These are phyloP conservation scores for Mesorhabditis spiculigera DNA, from an alignment of 2,888 invertebrate species.

Conservation along the genomic window DNA sequence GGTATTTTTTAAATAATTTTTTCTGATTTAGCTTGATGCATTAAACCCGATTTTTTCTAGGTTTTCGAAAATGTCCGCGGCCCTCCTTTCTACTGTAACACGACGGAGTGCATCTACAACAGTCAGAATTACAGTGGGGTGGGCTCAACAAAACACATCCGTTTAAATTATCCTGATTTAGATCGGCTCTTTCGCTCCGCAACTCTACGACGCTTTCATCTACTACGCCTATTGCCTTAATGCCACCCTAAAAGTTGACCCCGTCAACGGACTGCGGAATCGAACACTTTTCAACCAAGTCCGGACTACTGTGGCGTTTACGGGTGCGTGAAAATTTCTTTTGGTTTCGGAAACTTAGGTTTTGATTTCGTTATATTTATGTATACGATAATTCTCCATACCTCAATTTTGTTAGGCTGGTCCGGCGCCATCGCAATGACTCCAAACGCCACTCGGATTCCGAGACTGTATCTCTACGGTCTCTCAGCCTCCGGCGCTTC, in stretches of 20 bases:
- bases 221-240: constrained; percentile 26
- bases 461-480: not conserved
- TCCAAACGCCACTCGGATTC: not conserved
- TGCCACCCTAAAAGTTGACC: constrained; percentile 13
- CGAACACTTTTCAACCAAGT: constrained; percentile 10
- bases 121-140: not conserved
- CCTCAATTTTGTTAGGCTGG: not conserved
- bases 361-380: no score
- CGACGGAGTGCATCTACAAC: not conserved
- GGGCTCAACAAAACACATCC: not conserved
- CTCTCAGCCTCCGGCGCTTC: not conserved
- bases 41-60: not conserved
- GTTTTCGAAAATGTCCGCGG: not conserved
- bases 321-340: not conserved
- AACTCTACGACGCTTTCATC: constrained; percentile 26
- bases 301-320: not conserved
- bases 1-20: not conserved
- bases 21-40: not conserved
- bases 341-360: no score
- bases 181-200: constrained; percentile 21
- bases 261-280: constrained; percentile 11
- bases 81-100: constrained; percentile 2
- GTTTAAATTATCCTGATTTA: not conserved
- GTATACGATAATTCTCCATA: not conserved
- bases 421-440: not conserved